A percentile compares a stretch with the other conserved stretches of the same genome.
phyloP scores from a whole-genome alignment of 2,797 vertebrate species.

The Momotus momota region DNA sequence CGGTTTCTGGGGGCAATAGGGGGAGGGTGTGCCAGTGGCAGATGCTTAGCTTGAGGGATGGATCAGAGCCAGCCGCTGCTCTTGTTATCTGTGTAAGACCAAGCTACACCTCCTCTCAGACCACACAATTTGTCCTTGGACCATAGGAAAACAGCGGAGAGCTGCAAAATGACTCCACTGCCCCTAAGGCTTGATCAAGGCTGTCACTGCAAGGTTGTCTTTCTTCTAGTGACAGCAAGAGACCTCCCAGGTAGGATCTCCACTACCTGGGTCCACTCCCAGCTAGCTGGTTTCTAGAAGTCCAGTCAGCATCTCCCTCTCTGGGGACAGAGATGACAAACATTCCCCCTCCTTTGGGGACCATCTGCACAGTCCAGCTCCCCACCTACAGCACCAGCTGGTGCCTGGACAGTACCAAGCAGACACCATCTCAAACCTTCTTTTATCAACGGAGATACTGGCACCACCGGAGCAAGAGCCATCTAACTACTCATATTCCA shows the following conservation, averaged over 20 bases:
- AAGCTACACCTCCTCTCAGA: not conserved
- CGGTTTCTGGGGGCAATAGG: not conserved
- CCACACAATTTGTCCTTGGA: not conserved
- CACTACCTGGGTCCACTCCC: not conserved
- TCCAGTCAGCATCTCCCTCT: not conserved
- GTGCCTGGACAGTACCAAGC: too few relatives aligned
- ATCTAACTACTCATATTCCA: too few relatives aligned
- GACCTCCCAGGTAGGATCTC: not conserved
- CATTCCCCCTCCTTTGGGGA: not conserved
- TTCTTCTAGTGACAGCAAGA: not conserved
- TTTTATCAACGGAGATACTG: too few relatives aligned
- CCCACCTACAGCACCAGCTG: not conserved
- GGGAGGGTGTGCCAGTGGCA: accelerated
- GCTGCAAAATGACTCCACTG: not conserved
- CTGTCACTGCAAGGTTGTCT: not conserved
- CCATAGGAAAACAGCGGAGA: not conserved
- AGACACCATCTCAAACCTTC: too few relatives aligned
- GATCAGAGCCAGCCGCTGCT: not conserved
- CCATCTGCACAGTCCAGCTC: accelerated
- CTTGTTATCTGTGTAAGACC: not conserved
- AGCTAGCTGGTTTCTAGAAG: not conserved
- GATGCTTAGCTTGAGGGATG: not conserved
- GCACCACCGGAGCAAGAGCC: too few relatives aligned
- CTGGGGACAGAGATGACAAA: not conserved
- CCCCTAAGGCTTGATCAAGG: not conserved